These are phyloP conservation scores for Semaprochilodus insignis DNA, from an alignment of 2,797 vertebrate genomes.

Conservation along the genomic window DNA sequence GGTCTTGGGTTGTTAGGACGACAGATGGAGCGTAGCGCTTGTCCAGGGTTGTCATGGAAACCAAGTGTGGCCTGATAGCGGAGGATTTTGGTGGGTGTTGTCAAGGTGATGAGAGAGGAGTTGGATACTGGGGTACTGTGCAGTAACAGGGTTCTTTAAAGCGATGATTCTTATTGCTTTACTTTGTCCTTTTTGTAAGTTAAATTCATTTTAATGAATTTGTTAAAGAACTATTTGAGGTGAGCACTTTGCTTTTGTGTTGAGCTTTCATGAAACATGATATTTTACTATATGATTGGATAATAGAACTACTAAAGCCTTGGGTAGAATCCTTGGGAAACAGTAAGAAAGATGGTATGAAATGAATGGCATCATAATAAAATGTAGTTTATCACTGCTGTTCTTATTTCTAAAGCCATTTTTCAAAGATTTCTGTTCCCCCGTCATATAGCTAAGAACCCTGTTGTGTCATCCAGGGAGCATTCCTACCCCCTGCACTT, in stretches of 20 bases:
- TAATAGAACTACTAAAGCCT: background rate
- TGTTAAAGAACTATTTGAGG: background rate
- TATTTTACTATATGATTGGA: too few species aligned
- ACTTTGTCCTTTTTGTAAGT: background rate
- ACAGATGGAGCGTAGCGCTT: conserved; percentile 54
- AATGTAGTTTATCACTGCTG: background rate
- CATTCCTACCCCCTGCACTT: background rate
- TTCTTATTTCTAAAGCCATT: background rate
- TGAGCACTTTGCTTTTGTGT: too few species aligned
- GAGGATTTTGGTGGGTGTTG: conserved; percentile 48
- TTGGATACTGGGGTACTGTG: conserved; percentile 24
- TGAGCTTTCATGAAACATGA: too few species aligned
- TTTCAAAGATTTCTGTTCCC: background rate
- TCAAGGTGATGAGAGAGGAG: conserved; percentile 48
- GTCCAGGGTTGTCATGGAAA: conserved; percentile 59
- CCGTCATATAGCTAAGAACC: background rate
- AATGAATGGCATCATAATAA: background rate
- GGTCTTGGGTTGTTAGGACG: conserved; percentile 40
- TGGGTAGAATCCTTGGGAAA: background rate
- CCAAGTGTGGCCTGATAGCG: conserved; percentile 44
- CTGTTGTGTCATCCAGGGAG: background rate
- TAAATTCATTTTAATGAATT: background rate
- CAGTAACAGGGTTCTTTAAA: background rate
- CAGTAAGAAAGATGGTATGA: background rate
- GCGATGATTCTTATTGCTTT: background rate